These are phyloP conservation scores for Beroe forskalii DNA, from an alignment of 37 sponge, comb jelly and placozoan genomes.

Conservation along the genomic window DNA sequence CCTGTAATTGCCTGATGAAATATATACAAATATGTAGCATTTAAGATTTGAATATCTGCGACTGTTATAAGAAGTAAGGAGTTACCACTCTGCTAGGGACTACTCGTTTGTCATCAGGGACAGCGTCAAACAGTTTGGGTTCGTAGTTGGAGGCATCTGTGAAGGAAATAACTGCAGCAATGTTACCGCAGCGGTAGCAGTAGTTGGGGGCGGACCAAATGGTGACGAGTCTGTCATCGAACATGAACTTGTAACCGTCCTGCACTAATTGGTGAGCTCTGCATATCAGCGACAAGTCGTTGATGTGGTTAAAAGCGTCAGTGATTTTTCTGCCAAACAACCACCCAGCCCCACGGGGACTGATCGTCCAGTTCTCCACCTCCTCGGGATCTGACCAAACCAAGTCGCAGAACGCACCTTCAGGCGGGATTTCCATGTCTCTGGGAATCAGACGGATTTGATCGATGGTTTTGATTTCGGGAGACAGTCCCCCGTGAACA, in stretches of 20 bases:
- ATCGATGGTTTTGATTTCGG: conserved; percentile 94
- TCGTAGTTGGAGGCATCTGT: conserved; percentile 66
- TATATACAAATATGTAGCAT: no score
- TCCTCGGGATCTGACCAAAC: conserved; percentile 99
- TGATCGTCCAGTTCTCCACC: conserved; percentile 95
- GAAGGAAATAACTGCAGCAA: conserved; percentile 90
- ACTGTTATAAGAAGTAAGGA: conserved; percentile 87
- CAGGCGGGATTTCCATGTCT: conserved; percentile 95
- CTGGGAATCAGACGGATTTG: conserved; percentile 95
- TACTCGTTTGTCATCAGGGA: conserved; percentile 85
- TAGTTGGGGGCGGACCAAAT: conserved; percentile 99
- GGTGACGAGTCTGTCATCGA: conserved; percentile 91
- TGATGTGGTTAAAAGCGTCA: conserved; percentile 95
- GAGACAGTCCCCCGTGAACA: conserved; percentile 99
- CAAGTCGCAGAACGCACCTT: conserved; percentile 97
- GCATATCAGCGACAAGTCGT: conserved; percentile 89
- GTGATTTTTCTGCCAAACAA: conserved; percentile 93
- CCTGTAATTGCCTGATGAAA: no score
- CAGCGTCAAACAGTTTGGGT: conserved; percentile 90
- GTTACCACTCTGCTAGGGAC: conserved; percentile 86
- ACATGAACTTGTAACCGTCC: conserved; percentile 99
- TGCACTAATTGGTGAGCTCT: conserved; percentile 98
- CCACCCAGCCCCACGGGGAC: conserved; percentile 98
- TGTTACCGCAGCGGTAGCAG: conserved; percentile 98
- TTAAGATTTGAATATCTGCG: no score